Base-by-base conservation (phyloP, 2,113 vertebrate species). In the Campylorhamphus procurvoides region DNA sequence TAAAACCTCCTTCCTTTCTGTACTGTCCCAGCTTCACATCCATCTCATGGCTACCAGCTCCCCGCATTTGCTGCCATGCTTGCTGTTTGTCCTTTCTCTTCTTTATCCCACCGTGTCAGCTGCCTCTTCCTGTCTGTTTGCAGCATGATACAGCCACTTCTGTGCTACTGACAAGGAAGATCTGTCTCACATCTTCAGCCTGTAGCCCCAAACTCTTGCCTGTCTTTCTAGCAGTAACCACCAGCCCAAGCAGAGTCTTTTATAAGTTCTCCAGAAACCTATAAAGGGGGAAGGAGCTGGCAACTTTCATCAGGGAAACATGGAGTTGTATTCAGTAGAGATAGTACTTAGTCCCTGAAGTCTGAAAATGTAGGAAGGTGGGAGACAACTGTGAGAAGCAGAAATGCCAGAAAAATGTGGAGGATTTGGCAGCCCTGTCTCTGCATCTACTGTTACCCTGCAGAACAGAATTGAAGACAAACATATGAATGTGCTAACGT, bases 371-470 rank as follows among this genome's bases (percentile, higher is more conserved):
- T 96, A 95, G 96, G 96, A 96, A 93, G 96, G 93, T 96, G 96
- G 96, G 89, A 97, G 96, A 96, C 95, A 96, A 96, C 96, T 96
- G 96, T 89, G 96, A 97, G 94, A 97, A 96, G 90, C 93, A 96
- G 94, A 92, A 96, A 97, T 92, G 92, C 66, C 90, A 94, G 90
- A 52, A 95, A 96, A 94, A 96, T 93, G 93, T 96, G 90, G 88
- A 95, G 90, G 92, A 96, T 94, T 97, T 97, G 90, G 93, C 96
- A 97, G 90, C 83, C 37, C 47, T 87, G 60, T 93, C 92, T 94
- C 78, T 63, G 71, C 77, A 56, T 90, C 94, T 97, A 35, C 93
- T 97, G 93, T 92, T 96, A 94, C 37, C 60, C 64, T 92, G 84
- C 60, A 93, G 93, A 94, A 82, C 64, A 87, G 86, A 78, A 90